Conservation (phyloP, 2,888 invertebrate genomes). For the Nomada lathburiana region DNA sequence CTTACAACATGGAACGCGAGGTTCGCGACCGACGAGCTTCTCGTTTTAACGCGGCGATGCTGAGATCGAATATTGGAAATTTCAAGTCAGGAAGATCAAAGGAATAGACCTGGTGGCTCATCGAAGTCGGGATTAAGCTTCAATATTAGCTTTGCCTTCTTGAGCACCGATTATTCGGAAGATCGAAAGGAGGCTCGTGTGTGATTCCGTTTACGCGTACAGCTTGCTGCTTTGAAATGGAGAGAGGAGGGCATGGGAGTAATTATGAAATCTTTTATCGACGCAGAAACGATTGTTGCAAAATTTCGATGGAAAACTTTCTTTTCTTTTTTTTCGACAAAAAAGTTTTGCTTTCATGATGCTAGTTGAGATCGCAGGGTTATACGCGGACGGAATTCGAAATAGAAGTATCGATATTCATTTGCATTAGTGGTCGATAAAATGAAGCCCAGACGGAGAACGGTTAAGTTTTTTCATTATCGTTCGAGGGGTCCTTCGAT, state of each 20-base stretch:
- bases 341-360: constrained; percentile 1
- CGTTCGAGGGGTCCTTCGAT: constrained; percentile 2
- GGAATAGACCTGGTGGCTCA: not conserved
- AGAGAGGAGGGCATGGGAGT: not conserved
- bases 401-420: not conserved
- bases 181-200: not conserved
- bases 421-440: constrained; percentile 6
- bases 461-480: constrained; percentile 37
- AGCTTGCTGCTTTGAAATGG: not conserved
- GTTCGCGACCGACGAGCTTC: not conserved
- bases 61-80: constrained; percentile 4
- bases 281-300: not conserved
- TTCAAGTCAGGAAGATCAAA: constrained; percentile 19
- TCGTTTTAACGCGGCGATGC: not conserved
- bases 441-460: not conserved
- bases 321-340: too few relatives aligned
- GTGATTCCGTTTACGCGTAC: not conserved
- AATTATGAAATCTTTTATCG: not conserved
- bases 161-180: constrained; percentile 20
- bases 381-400: not conserved
- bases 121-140: not conserved
- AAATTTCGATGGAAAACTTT: too few relatives aligned
- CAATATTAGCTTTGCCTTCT: constrained; percentile 17
- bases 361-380: not conserved
- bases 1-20: not conserved